phyloP scores from a whole-genome alignment of 2,113 vertebrate species.

The Scatophagus argus region DNA sequence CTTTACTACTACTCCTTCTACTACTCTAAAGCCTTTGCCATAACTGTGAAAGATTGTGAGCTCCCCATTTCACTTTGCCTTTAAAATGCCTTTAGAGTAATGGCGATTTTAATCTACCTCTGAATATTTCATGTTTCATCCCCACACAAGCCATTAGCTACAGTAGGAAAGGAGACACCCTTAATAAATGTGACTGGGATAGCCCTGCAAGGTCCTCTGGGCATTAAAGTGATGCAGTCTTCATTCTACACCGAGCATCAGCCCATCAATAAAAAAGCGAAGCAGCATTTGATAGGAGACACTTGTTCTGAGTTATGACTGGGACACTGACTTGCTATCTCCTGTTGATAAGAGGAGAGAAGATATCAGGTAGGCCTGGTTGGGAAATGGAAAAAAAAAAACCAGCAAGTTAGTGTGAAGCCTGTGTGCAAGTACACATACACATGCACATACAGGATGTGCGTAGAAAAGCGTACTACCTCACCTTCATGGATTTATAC shows the following conservation, averaged over 20 bases:
- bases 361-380: neutral
- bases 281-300: constrained; percentile 25
- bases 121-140: constrained; percentile 76
- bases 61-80: constrained; percentile 15
- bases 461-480: neutral
- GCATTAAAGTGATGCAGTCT: constrained; percentile 26
- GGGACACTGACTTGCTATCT: neutral
- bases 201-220: constrained; percentile 26
- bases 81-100: constrained; percentile 57
- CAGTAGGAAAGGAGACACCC: constrained; percentile 21
- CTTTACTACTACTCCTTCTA: too few relatives aligned
- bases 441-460: neutral
- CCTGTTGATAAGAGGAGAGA: constrained; percentile 19
- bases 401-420: too few relatives aligned
- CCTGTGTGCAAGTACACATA: neutral
- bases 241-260: neutral
- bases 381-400: neutral
- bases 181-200: constrained; percentile 53
- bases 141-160: constrained; percentile 49
- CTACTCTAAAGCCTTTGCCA: neutral
- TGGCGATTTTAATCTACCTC: constrained; percentile 60
- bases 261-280: constrained; percentile 26
- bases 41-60: neutral
- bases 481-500: constrained; percentile 40
- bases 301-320: constrained; percentile 26